Evolutionary conservation across 2,113 vertebrate genomes (phyloP), one percentile per base, ranked within the genome.

Genomic region (Aplodontia rufa): DNA sequence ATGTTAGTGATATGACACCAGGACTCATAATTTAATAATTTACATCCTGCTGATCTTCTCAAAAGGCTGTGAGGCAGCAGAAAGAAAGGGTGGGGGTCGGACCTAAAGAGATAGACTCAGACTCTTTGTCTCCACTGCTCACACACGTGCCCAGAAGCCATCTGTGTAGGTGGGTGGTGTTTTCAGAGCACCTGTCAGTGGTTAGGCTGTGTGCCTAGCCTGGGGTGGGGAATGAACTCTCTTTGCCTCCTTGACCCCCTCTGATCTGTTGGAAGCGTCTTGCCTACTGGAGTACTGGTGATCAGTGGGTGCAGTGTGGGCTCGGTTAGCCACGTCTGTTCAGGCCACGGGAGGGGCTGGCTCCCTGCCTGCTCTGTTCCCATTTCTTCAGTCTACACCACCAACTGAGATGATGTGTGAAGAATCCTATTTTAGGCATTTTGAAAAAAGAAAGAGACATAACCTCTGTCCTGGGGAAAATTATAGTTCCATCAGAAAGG

Each of bases 21-120:
- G 91, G 58, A 91, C 83, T 96, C 78, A 60, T 90, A 84, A 91
- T 94, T 95, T 84, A 94, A 90, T 96, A 90, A 95, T 96, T 97
- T 76, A 86, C 24, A 93, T 94, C 86, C 91, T 81, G 68, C 88
- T 75, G 78, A 84, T 97, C 84, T 96, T 89, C 83, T 97, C 89
- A 66, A 51, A 95, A 93, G 91, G 35, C 74, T 91, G 83, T 58
- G 89, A 94, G 91, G 58, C 89, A 91, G 89, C 62, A 47, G 24
- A 42, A 87, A 55, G 20, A 87, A 40, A 40, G 37, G 9, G 16
- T 8, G 32, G 17, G 17, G 74, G 62, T 19, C 40, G 72, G 76
- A 80, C 20, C 49, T 51, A 30, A 66, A 75, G 51, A 75, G 83
- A 75, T 71, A 58, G 68, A 75, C 66, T 47, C 49, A 28, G 81